Percentiles rank a stretch among this genome's conserved stretches.
Evolutionary conservation across 2,797 vertebrate genomes (phyloP).

Genomic region (Clarias pachynema): DNA sequence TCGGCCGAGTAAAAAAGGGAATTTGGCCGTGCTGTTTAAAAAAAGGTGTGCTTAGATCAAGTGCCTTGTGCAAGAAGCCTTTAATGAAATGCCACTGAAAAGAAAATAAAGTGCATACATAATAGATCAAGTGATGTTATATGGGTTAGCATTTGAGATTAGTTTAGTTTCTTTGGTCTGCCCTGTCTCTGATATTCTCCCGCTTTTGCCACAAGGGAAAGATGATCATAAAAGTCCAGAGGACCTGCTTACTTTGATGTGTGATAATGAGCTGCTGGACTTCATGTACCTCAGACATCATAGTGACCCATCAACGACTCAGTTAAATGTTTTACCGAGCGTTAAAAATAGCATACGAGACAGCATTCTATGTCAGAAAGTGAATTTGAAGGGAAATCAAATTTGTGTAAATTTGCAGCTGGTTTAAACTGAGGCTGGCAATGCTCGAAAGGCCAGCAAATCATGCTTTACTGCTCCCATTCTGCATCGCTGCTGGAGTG

Average conservation of each 20-base stretch:
- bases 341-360: neutral
- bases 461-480: conserved; percentile 69
- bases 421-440: conserved; percentile 58
- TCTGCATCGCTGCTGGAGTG: conserved; percentile 65
- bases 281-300: conserved; percentile 33
- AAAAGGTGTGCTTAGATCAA: conserved; percentile 59
- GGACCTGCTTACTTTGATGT: conserved; percentile 21
- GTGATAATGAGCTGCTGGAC: conserved; percentile 40
- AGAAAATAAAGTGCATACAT: conserved; percentile 60
- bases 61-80: conserved; percentile 46
- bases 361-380: conserved; percentile 38
- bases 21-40: conserved; percentile 41
- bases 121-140: conserved; percentile 54
- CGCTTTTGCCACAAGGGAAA: neutral
- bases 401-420: conserved; percentile 73
- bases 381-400: conserved; percentile 76
- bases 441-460: conserved; percentile 60
- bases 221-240: conserved; percentile 30
- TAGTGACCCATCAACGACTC: conserved; percentile 19
- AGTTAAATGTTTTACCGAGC: conserved; percentile 34
- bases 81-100: conserved; percentile 65
- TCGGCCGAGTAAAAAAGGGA: conserved; percentile 57
- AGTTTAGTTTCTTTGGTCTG: neutral
- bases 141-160: neutral
- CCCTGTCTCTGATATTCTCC: neutral